Base-by-base conservation (phyloP, 30 jellyfish, hydroid and myxozoan species). In the Aurelia aurita complex sp. Pacific region DNA sequence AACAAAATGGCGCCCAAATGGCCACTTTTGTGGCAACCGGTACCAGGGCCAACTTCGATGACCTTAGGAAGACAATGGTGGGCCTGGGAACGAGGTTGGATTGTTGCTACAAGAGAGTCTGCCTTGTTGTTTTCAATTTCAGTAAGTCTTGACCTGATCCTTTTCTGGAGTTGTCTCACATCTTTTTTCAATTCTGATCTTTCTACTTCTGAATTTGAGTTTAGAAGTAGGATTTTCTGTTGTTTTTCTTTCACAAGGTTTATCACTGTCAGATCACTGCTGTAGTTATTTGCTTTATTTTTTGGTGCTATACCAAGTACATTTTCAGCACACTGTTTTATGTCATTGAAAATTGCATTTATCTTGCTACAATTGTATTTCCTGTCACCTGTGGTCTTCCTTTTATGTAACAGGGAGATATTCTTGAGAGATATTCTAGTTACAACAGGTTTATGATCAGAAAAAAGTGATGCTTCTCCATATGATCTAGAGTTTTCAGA, bases 121-220 rank as follows among this genome's bases (percentile, higher is more conserved):
- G 69, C 69, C 2, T 61, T 61, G 69, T 61, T 61, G 69, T 61
- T 61, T 61, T 61, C 69, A 61, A 13, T 61, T 61, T 61, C 36
- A 61, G 32, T 61, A 61, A 61, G 70, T 61, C 70, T 61, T 61
- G 70, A 61, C 70, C 70, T 61, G 70, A 61, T 61, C 70, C 13
- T 61, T 61, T 61, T 4, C 70, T 61, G 70, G 13, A 61, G 70
- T 61, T 61, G 70, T 13, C 36, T 61, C 0, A 61, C 70, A 13
- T 61, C 70, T 61, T 61, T 46, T 61, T 61, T 61, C 70, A 61
- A 61, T 61, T 61, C 70, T 61, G 36, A 13, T 61, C 36, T 61
- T 61, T 61, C 70, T 61, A 61, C 0, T 61, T 11, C 70, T 61
- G 70, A 61, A 61, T 61, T 61, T 61, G 36, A 61, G 70, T 61